These are phyloP conservation scores for Pheosia tremula DNA, from an alignment of 2,888 invertebrate species.

Conservation along the genomic window DNA sequence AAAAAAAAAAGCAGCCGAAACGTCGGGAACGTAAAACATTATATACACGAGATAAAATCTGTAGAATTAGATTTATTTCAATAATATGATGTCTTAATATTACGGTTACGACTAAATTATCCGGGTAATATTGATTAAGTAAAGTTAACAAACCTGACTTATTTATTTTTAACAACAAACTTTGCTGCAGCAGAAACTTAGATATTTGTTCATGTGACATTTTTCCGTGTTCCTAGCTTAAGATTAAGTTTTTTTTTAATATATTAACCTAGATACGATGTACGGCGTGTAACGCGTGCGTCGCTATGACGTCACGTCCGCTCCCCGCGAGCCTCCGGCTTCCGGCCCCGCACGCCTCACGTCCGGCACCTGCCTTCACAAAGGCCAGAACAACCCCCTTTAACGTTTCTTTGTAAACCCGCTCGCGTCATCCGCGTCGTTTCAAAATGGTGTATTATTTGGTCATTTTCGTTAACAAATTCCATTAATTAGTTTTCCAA, in stretches of 20 bases:
- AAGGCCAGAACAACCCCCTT: slow-evolving; percentile 14
- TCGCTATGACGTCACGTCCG: slow-evolving; percentile 25
- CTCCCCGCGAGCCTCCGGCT: slow-evolving; percentile 17
- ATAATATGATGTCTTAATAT: too few relatives aligned
- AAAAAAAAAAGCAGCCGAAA: too few relatives aligned
- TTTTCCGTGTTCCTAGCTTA: too few relatives aligned
- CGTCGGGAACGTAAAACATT: too few relatives aligned
- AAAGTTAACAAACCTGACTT: too few relatives aligned
- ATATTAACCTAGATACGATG: slow-evolving; percentile 18
- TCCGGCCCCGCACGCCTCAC: slow-evolving; percentile 17
- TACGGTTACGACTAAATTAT: too few relatives aligned
- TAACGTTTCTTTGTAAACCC: slow-evolving; percentile 13
- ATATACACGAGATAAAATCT: too few relatives aligned
- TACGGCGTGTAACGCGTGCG: slow-evolving; percentile 6
- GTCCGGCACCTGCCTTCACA: slow-evolving; percentile 16
- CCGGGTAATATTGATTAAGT: too few relatives aligned
- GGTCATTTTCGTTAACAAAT: neutral
- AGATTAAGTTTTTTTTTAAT: neutral
- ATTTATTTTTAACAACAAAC: too few relatives aligned
- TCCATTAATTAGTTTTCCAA: neutral
- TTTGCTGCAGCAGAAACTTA: too few relatives aligned
- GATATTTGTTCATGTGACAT: too few relatives aligned
- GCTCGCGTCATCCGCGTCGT: neutral
- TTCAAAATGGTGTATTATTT: neutral
- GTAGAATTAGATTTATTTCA: too few relatives aligned